A percentile compares a stretch with the other conserved stretches of the same genome.
These are phyloP conservation scores for Vanessa atalanta DNA, from an alignment of 1,140 invertebrate genomes.

Conservation along the genomic window DNA sequence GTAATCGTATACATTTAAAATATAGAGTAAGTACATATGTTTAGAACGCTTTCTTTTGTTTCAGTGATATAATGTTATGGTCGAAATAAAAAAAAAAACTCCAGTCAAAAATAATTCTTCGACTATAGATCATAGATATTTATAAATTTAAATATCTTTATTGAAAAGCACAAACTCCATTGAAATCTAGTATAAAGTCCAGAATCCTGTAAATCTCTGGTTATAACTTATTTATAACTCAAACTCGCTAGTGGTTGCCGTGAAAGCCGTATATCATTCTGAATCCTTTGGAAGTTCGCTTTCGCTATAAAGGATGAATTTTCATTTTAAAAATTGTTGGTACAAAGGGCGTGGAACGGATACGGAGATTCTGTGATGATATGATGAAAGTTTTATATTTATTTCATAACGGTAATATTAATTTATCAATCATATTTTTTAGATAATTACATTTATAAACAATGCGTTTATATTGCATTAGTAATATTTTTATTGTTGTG, in stretches of 20 bases:
- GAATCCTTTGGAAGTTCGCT: slow-evolving; percentile 48
- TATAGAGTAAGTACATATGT: too few relatives aligned
- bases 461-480: too few relatives aligned
- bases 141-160: slow-evolving; percentile 20
- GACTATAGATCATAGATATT: neutral
- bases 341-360: neutral
- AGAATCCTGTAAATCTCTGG: slow-evolving; percentile 49
- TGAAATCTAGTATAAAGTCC: slow-evolving; percentile 65
- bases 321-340: slow-evolving; percentile 11
- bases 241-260: slow-evolving; percentile 44
- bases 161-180: slow-evolving; percentile 47
- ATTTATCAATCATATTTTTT: too few relatives aligned
- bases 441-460: too few relatives aligned
- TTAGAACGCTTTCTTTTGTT: too few relatives aligned
- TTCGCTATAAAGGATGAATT: slow-evolving; percentile 2
- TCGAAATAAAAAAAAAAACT: neutral
- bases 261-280: slow-evolving; percentile 49
- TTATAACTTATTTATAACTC: slow-evolving; percentile 62
- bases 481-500: too few relatives aligned
- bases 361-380: too few relatives aligned
- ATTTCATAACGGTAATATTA: too few relatives aligned
- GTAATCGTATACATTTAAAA: too few relatives aligned
- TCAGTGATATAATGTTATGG: too few relatives aligned
- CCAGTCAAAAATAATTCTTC: neutral
- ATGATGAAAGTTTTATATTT: too few relatives aligned